Evolutionary conservation across 2,797 vertebrate genomes (phyloP).

Genomic region (Typhlichthys eigenmanni): DNA sequence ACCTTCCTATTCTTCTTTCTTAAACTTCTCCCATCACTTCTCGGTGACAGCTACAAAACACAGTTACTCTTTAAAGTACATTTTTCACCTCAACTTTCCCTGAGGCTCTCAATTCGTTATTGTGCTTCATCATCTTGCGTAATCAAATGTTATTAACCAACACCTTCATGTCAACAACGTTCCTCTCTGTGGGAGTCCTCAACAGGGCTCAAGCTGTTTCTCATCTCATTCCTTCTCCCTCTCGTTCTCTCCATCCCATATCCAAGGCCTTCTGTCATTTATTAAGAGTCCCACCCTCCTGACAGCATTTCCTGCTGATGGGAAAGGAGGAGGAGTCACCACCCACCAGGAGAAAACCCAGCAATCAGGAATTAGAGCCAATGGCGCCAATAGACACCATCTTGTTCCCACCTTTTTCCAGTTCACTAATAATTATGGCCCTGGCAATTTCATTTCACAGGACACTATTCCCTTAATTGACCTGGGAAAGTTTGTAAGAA

Average conservation of each 20-base stretch:
- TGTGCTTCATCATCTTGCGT: background rate
- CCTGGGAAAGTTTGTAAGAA: constrained; percentile 14
- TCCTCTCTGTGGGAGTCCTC: background rate
- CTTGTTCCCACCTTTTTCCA: background rate
- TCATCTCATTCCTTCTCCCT: background rate
- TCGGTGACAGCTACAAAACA: no score
- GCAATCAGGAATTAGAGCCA: constrained; percentile 6
- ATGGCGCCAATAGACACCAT: background rate
- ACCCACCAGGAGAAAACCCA: background rate
- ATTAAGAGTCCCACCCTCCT: background rate
- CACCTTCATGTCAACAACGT: background rate
- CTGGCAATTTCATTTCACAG: background rate
- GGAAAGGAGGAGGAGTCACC: background rate
- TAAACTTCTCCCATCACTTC: constrained; percentile 12
- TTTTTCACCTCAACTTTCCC: constrained; percentile 10
- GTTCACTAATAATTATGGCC: background rate
- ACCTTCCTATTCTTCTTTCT: constrained; percentile 16
- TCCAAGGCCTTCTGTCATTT: background rate
- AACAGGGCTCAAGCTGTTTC: background rate
- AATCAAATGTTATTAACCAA: background rate
- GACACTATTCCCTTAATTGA: constrained; percentile 18
- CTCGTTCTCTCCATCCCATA: background rate
- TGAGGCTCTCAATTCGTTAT: background rate
- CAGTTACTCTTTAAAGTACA: no score
- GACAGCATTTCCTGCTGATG: background rate